Base-by-base conservation (phyloP, 2,888 invertebrate genomes). In the Ophion ellenae region DNA sequence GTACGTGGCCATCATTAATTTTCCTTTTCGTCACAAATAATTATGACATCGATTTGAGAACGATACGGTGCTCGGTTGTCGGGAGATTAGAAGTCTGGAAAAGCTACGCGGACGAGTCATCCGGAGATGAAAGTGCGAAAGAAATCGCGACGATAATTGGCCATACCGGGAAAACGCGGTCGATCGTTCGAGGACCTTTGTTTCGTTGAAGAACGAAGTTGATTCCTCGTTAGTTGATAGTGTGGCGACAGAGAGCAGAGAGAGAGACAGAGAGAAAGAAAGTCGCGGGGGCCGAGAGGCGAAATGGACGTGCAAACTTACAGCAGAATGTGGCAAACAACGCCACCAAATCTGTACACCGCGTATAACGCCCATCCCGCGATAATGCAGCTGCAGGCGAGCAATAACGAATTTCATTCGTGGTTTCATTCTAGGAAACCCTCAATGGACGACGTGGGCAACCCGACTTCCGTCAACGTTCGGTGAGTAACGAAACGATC, bases 401-500 rank as follows among this genome's bases (percentile, higher is more conserved):
- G 90, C 91, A 93, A 90, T 93, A 94, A 94, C 92, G 92, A 94
- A 91, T 92, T 93, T 91, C 93, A 94, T 93, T 91, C 93, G 91
- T 94, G 94, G 94, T 95, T 93, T 95, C 95, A 95, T 97, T 96
- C 93, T 96, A 97, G 96, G 96, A 98, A 97, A 95, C 97, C 97
- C 90, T 96, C 97, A 88, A 97, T 97, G 95, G 97, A 97, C 94
- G 97, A 97, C 93, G 97, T 97, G 92, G 97, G 97, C 89, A 97
- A 97, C 93, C 96, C 97, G 81, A 96, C 97, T 87, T 97, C 97
- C 90, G 97, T 97, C 92, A 97, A 97, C 95, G 97, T 97, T 93
- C 97, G 97, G 97, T 97, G 95, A 97, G 97, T 97, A 93, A 81
- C 59, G 17, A 75, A 69, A 81, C 45, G 66, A n/a, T 64, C 24